Conservation (phyloP, 2,113 vertebrate genomes). For the Tachycineta bicolor region DNA sequence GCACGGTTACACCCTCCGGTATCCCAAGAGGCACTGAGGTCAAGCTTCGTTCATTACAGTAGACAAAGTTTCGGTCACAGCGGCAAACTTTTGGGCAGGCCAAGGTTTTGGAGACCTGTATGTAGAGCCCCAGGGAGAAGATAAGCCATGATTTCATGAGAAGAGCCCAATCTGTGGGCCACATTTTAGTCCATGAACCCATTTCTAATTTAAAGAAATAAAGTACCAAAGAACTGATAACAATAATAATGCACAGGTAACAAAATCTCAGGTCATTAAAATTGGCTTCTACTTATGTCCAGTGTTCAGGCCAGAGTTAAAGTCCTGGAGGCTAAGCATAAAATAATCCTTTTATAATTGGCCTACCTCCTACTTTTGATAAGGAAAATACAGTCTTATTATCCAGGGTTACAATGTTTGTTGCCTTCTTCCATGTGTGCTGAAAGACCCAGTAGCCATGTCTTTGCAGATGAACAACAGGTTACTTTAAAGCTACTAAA, state of each 20-base stretch:
- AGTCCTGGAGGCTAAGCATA: conserved; percentile 34
- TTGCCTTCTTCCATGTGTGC: conserved; percentile 79
- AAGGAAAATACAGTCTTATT: conserved; percentile 72
- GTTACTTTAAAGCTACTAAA: conserved; percentile 62
- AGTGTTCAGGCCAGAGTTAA: conserved; percentile 34
- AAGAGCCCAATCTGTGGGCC: conserved; percentile 87
- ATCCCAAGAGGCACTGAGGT: conserved; percentile 99
- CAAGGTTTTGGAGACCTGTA: conserved; percentile 81
- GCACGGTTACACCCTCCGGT: conserved; percentile 91
- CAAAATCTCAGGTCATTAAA: conserved; percentile 57
- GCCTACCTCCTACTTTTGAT: conserved; percentile 67
- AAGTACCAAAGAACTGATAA: conserved; percentile 52
- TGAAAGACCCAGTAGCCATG: conserved; percentile 17
- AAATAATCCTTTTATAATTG: conserved; percentile 75
- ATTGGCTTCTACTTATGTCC: conserved; percentile 66
- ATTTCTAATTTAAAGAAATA: conserved; percentile 81
- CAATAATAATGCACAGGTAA: conserved; percentile 45
- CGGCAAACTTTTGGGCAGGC: conserved; percentile 93
- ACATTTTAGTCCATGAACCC: conserved; percentile 86
- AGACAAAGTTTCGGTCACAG: conserved; percentile 93
- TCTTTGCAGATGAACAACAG: conserved; percentile 68
- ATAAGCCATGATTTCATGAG: conserved; percentile 90
- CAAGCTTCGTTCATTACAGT: conserved; percentile 98
- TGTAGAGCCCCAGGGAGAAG: conserved; percentile 86
- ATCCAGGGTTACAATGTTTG: conserved; percentile 75